Evolutionary conservation across 2,797 vertebrate species (phyloP), one percentile per base, ranked within the genome.

Genomic region (Parauchenoglanis punctatus): DNA sequence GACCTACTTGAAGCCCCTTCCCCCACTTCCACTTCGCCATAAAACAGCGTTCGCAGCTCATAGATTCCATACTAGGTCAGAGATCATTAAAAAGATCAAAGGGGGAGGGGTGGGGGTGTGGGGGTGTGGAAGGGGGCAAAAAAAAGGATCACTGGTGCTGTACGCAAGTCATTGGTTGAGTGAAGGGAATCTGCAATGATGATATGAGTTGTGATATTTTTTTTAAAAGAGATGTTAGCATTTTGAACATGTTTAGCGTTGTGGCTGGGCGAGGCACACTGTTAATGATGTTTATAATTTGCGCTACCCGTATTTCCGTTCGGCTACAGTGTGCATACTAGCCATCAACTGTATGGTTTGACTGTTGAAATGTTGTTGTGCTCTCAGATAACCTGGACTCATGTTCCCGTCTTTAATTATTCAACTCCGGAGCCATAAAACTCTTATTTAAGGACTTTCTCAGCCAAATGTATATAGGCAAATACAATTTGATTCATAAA

Each of bases 51-150:
- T 90, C 81, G 90, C 89, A 11, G 54, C 82, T 85, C 89, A 89
- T 58, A 89, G 89, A 91, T 91, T 91, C 90, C 92, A 91, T 90
- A 91, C 56, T 90, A 91, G 92, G 90, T 92, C 92, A 92, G 88
- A 93, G 93, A 94, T 93, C 93, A 91, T 68, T 82, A 91, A 88
- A 86, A 78, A 91, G 92, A 93, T 93, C 89, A 91, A 87, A 86
- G 90, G 73, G 77, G 85, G 85, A 70, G 81, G 78, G 68, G 20
- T 46, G 56, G 54, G 25, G 31, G 1, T 49, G 40, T 8, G 61
- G 61, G 10, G 10, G 54, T 17, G 17, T 1, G n/a, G 0, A 8
- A 23, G 89, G 58, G 58, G 58, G 63, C 12, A 20, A 7, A n/a
- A 49, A 90, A 90, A 89, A 89, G 91, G 92, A 94, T 93, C 92